Evolutionary conservation across 2,888 invertebrate genomes (phyloP), one percentile per base, ranked within the genome.

Genomic region (Mesorhabditis sp.): DNA sequence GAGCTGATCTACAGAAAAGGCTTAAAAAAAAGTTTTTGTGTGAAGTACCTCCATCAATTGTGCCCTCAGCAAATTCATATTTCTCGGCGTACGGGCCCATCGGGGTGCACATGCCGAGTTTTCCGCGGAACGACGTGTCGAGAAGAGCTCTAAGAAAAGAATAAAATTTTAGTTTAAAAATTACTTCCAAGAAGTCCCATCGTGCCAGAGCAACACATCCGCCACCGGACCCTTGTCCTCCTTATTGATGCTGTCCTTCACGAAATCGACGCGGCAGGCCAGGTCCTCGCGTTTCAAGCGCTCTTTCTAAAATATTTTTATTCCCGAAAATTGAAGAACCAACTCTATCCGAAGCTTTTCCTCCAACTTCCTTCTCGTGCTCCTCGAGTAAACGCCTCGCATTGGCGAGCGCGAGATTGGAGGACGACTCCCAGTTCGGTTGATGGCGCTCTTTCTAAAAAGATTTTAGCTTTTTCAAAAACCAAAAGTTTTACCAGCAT

Each of bases 141-240:
- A 94, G 90, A 84, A 92, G 92, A 10, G 92, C 92, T 84, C 92
- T 92, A 86, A 7, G 73, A 74, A 43, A 43, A 10, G 66, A 4
- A 64, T 28, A 65, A 45, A 65, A 28, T 41, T 7, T 43, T 42
- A 65, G n/a, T 6, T 3, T 13, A 42, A 66, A 70, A 70, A n/a
- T 66, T 41, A 88, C 92, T 91, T 90, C 95, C 95, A 97, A 45
- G 91, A 90, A 43, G 89, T 88, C 10, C 95, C 95, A 88, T 96
- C 94, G 84, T 94, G 90, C 87, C 93, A 97, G 44, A 96, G 90
- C 67, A 98, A 90, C 88, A 95, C 94, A 87, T 98, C 98, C 86
- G 92, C 94, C 4, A 92, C 91, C 3, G 93, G 93, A 28, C 95
- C 96, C 6, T 91, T 87, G 85, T 96, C 95, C 69, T 88, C 89